Evolutionary conservation across 2,797 vertebrate genomes (phyloP), one percentile per base, ranked within the genome.

Genomic region (Parauchenoglanis punctatus): DNA sequence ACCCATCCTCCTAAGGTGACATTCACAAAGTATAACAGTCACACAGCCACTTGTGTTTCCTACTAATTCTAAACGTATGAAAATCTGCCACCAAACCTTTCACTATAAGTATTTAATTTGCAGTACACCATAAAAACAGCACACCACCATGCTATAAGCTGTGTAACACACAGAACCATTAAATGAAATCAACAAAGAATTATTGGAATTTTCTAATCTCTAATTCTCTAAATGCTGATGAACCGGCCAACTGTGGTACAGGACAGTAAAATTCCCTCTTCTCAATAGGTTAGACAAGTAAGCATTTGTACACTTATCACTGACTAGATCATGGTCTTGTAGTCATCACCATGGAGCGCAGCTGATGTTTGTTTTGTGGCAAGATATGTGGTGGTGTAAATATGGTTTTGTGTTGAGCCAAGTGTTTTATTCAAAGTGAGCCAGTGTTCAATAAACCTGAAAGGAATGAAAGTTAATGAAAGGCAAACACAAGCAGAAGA

Each of bases 391-490:
- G 89, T 77, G 85, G 91, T 91, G 94, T 93, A 95, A 95, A 95
- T 95, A 95, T 94, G 92, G 94, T 95, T 95, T 94, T 93, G 92
- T 94, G 93, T 94, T 63, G 91, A 96, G 94, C 92, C 92, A 91
- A 92, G 84, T 89, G 81, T 92, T 91, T 92, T 91, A 92, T 93
- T 92, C 67, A 83, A 83, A 82, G 61, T 65, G 61, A 83, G 92
- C 94, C 93, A 92, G 93, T 95, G 93, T 95, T 96, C 95, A 95
- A 95, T 96, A 95, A 87, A 72, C 65, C 75, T 46, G 44, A 91
- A 87, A 92, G 91, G 94, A 95, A 95, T 96, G 95, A 96, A 96
- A 95, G 95, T 94, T 95, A 95, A 96, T 96, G 95, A 96, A 96
- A 94, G 94, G 93, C 94, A 96, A 95, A 95, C 94, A 95, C 75